These are phyloP conservation scores for Morpho helenor DNA, from an alignment of 2,888 invertebrate species.

Conservation along the genomic window DNA sequence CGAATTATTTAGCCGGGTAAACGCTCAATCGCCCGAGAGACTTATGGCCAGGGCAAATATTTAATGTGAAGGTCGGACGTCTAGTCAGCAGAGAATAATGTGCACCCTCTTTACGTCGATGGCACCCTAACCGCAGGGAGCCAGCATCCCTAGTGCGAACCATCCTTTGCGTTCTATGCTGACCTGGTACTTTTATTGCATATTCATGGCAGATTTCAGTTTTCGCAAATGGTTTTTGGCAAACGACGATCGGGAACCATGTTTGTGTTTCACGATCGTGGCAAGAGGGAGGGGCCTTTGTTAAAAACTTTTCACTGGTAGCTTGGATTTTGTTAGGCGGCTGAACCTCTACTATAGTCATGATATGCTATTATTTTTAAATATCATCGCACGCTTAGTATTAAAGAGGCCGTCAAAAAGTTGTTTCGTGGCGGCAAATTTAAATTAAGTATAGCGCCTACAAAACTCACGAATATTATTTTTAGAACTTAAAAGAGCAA, in stretches of 20 bases:
- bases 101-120: constrained; percentile 22
- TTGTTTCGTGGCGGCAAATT: no score
- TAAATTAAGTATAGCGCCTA: no score
- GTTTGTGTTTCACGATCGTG: constrained; percentile 1
- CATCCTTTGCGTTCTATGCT: constrained; percentile 49
- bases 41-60: constrained; percentile 22
- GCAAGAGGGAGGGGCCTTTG: no score
- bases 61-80: constrained; percentile 18
- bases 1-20: constrained; percentile 18
- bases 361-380: no score
- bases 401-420: no score
- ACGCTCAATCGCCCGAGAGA: constrained; percentile 15
- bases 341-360: no score
- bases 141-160: constrained; percentile 67
- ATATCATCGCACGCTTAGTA: no score
- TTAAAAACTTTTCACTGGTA: no score
- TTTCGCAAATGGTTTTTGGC: constrained; percentile 50
- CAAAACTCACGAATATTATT: no score
- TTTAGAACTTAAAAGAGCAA: no score
- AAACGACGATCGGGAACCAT: background rate
- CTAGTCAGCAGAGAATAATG: constrained; percentile 14
- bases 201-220: constrained; percentile 56
- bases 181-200: constrained; percentile 75
- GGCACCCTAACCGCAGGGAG: constrained; percentile 59
- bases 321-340: no score